A percentile compares a stretch with the other conserved stretches of the same genome.
Evolutionary conservation across 2,113 vertebrate species (phyloP).

Genomic region (Leuciscus idus): DNA sequence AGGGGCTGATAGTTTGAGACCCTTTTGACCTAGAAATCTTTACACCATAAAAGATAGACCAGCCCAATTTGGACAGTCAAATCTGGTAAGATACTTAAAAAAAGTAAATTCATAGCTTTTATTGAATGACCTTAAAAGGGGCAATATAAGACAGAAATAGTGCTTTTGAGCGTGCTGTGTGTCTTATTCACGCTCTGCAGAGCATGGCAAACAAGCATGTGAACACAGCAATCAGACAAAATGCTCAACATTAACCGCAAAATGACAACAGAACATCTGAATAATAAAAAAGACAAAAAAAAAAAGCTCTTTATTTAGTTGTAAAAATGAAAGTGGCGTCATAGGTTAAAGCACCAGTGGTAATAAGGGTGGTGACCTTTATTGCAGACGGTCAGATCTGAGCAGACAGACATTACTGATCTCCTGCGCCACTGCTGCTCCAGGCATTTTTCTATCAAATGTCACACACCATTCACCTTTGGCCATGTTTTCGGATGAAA

Average conservation of each 20-base stretch:
- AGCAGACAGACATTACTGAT: conserved; percentile 25
- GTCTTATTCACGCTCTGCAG: conserved; percentile 22
- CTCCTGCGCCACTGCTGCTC: neutral
- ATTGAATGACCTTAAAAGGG: conserved; percentile 52
- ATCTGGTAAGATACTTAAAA: conserved; percentile 18
- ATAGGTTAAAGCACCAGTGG: neutral
- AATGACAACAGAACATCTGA: neutral
- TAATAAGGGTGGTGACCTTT: neutral
- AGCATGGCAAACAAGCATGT: conserved; percentile 36
- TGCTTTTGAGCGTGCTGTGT: conserved; percentile 22
- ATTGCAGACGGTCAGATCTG: conserved; percentile 17
- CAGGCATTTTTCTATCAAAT: neutral
- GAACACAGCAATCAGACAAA: conserved; percentile 7
- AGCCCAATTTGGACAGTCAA: neutral
- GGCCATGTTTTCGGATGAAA: neutral
- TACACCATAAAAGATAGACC: neutral
- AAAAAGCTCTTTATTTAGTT: conserved; percentile 8
- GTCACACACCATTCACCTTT: neutral
- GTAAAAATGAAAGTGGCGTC: neutral
- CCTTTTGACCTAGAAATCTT: conserved; percentile 12
- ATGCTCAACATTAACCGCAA: conserved; percentile 18
- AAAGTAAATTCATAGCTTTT: conserved; percentile 41
- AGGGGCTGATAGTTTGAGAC: neutral
- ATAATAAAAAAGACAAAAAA: conserved; percentile 2
- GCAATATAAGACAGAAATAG: conserved; percentile 28